Conservation (phyloP, 2,797 vertebrate genomes). For the Catostomus latipinnis region DNA sequence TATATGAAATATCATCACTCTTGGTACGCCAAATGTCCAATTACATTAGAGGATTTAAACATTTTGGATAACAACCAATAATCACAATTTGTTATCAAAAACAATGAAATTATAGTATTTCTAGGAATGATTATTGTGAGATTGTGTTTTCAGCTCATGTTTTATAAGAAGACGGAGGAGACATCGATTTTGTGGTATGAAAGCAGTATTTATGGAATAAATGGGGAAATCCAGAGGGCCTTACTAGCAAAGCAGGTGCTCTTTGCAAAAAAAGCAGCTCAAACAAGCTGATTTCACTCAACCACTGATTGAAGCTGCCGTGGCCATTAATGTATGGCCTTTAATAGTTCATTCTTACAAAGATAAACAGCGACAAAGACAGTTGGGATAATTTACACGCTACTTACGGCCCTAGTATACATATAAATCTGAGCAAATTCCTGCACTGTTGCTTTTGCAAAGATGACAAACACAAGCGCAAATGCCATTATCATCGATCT, state of each 20-base stretch:
- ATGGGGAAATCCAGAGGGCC: not conserved
- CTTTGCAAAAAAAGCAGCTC: conserved; percentile 74
- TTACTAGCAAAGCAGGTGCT: conserved; percentile 60
- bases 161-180: not conserved
- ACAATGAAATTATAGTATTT: not conserved
- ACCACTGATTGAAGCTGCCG: conserved; percentile 78
- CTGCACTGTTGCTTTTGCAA: conserved; percentile 82
- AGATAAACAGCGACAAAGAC: conserved; percentile 83
- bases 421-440: conserved; percentile 85
- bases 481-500: conserved; percentile 87
- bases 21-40: too few species aligned
- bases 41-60: too few species aligned
- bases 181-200: conserved; percentile 6
- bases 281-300: conserved; percentile 79
- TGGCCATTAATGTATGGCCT: conserved; percentile 81
- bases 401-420: conserved; percentile 87
- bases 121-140: not conserved
- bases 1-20: too few species aligned
- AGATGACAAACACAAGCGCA: conserved; percentile 86
- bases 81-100: not conserved
- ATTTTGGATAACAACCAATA: too few species aligned
- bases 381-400: conserved; percentile 87
- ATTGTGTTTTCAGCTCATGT: not conserved
- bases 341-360: conserved; percentile 82
- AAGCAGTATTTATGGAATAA: conserved; percentile 17